Evolutionary conservation across 2,113 vertebrate species (phyloP).

Genomic region (Typhlomys cinereus): DNA sequence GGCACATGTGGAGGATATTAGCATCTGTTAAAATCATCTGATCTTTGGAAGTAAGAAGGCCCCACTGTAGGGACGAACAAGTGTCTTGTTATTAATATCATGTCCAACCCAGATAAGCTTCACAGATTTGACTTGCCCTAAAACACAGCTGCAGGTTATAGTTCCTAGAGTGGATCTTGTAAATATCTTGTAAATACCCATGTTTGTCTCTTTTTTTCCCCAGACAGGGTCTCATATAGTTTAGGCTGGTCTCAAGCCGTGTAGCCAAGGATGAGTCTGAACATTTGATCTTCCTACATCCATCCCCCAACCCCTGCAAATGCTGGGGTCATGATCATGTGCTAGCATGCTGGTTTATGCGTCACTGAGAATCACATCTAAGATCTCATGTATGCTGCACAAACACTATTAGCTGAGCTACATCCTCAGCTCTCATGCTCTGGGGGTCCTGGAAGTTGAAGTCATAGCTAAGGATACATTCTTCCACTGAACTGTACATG

Average conservation of each 20-base stretch:
- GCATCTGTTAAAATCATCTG: conserved; percentile 61
- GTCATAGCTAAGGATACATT: not conserved
- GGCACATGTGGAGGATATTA: conserved; percentile 31
- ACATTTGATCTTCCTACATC: not conserved
- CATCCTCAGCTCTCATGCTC: not conserved
- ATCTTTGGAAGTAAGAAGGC: conserved; percentile 12
- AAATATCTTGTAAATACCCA: not conserved
- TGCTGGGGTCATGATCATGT: not conserved
- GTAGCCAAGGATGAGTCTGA: not conserved
- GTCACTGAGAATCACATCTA: not conserved
- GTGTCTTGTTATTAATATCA: not conserved
- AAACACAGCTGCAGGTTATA: not conserved
- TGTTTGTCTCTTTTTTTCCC: not conserved
- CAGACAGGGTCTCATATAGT: not conserved
- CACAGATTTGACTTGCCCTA: not conserved
- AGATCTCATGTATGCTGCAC: too few relatives aligned
- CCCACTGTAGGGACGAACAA: not conserved
- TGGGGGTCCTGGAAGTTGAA: not conserved
- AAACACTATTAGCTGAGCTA: not conserved
- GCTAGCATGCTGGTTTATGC: not conserved
- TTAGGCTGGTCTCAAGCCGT: not conserved
- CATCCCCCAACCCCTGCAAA: too few relatives aligned
- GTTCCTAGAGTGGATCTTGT: not conserved
- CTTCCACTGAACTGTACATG: too few relatives aligned
- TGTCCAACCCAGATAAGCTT: not conserved